Evolutionary conservation across 2,113 vertebrate species (phyloP), one percentile per base, ranked within the genome.

Genomic region (Ahaetulla prasina): DNA sequence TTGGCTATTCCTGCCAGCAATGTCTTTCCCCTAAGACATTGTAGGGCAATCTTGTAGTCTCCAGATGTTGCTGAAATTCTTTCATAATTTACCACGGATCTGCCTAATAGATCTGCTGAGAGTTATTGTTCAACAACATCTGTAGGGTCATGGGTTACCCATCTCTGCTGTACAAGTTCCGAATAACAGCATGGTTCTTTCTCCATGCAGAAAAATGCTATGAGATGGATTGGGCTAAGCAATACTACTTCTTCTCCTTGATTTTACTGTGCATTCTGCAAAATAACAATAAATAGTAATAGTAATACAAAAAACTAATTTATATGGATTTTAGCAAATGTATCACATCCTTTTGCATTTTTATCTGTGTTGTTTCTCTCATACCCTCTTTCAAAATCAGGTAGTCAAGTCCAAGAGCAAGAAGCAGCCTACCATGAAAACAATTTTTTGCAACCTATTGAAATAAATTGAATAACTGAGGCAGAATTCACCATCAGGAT

Each of bases 381-480:
- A 30, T 63, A 80, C n/a, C 25, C 53, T 55, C 7, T 50, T 80
- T 80, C 50, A 63, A 55, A 89, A 85, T 85, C 35, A 89, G 22
- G 12, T 0, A 0, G 89, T 93, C 52, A 94, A 39, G 89, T 92
- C 86, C n/a, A 89, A 92, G 93, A 63, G 4, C 8, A 30, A 85
- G 54, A 60, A 96, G 87, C 0, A 91, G 9, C 45, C 90, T 90
- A 80, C 91, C 91, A 87, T 25, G 86, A 60, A 91, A 95, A 93
- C 53, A 85, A 49, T 27, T 93, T 92, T 89, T 60, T 80, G 47
- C 74, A 95, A 85, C 35, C 57, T 0, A 0, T 54, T 92, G 80
- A 20, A 85, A 91, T 60, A 91, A 94, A 94, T 91, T 84, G 30
- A 93, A 95, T 94, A 91, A 93, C 93, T 92, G 90, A 95, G 84